Evolutionary conservation across 2,797 vertebrate species (phyloP), one percentile per base, ranked within the genome.

Genomic region (Chlorospingus semifuscus): DNA sequence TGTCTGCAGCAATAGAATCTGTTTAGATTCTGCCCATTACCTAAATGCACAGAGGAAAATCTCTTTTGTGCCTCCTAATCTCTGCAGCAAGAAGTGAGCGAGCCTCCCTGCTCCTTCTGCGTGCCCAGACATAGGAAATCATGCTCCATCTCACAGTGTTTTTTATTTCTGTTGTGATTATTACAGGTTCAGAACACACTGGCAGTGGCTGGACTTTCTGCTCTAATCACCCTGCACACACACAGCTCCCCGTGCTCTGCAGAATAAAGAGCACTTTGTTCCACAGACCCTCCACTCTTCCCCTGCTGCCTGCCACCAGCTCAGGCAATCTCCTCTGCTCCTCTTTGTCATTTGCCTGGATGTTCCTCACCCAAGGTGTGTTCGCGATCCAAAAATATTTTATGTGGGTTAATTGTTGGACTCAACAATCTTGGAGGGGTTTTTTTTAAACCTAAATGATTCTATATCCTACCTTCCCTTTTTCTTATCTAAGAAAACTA

Each of bases 21-120:
- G 7, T 70, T 93, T 42, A 55, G 37, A 59, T 83, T 63, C 52
- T 83, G n/a, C 42, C 42, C 4, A 10, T 91, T 93, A 84, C n/a
- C 65, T 69, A 93, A 95, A 82, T 7, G 15, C 39, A 92, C 46
- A 50, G n/a, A 75, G 81, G 39, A 84, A 97, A 97, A 94, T 29
- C 22, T 61, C 37, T 56, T 94, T 91, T 94, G 29, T 89, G 75
- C 59, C 39, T 80, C 49, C 36, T 53, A 44, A 17, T 39, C 56
- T 68, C 72, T 60, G 44, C 37, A 53, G 32, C 9, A 37, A 69
- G 23, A 72, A 29, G 22, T 21, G 6, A 69, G 22, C 7, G 11
- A 88, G 20, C 20, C 42, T 83, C 64, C 4, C 3, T 46, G 32
- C 37, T 90, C 69, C 34, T 39, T 30, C 79, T 49, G 79, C 1